A percentile compares a stretch with the other conserved stretches of the same genome.
phyloP scores from a whole-genome alignment of 2,888 invertebrate genomes.

The Pseudococcus longispinus region DNA sequence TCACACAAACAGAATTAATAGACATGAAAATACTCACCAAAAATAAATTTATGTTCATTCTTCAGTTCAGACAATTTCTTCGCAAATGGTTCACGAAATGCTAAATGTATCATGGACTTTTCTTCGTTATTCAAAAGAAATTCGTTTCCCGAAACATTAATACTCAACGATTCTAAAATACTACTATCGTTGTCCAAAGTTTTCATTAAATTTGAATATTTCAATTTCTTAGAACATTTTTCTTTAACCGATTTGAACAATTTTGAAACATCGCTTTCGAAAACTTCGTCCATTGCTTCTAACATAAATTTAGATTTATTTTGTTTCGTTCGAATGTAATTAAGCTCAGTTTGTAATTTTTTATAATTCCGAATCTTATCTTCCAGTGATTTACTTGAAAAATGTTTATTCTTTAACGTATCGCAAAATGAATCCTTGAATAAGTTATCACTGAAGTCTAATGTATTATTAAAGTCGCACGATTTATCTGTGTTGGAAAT shows the following conservation, averaged over 20 bases:
- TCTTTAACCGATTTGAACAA: not conserved
- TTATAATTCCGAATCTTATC: constrained; percentile 10
- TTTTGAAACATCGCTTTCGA: not conserved
- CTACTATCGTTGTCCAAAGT: not conserved
- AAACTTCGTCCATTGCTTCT: constrained; percentile 27
- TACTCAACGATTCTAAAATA: not conserved
- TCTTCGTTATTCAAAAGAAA: not conserved
- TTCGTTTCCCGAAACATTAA: not conserved
- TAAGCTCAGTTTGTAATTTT: not conserved
- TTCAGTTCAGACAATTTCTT: constrained; percentile 12
- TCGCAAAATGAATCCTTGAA: not conserved
- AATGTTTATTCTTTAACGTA: not conserved
- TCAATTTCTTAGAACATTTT: not conserved
- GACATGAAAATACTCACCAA: not conserved
- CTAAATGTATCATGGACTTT: not conserved
- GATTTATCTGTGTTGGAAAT: not conserved
- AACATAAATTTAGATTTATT: constrained; percentile 10
- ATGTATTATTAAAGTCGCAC: not conserved
- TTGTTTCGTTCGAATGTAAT: not conserved
- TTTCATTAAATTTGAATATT: not conserved
- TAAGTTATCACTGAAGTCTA: constrained; percentile 13
- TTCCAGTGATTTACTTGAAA: not conserved
- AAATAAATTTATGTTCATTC: constrained; percentile 9
- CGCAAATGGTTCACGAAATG: not conserved
- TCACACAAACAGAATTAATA: not conserved